Base-by-base conservation (phyloP, 2,888 invertebrate species). In the Argyresthia albistria region DNA sequence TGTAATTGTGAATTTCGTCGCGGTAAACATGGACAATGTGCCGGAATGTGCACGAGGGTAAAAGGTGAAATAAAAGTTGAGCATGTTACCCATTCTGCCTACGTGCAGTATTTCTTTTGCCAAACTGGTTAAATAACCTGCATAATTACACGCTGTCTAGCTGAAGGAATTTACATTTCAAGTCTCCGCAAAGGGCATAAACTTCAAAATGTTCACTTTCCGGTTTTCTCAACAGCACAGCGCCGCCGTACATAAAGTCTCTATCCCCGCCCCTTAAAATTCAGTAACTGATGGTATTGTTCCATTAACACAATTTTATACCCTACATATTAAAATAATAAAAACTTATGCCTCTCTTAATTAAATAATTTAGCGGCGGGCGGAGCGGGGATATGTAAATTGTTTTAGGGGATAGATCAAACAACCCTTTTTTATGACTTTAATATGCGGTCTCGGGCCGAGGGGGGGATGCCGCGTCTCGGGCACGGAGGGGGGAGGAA, bases 261-360 rank as follows among this genome's bases (percentile, higher is more conserved):
- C 11, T 12, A 35, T 50, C 25, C 16, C 10, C 7, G 35, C n/a
- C 51, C 15, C 25, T 14, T 73, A 68, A 74, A 76, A 74, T 73
- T 74, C 71, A 74, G 76, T 74, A 73, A 70, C 69, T 65, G 69
- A 66, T 69, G 69, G 69, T 77, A 73, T 73, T 74, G 86, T 78
- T 72, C 81, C 79, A 84, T 87, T 87, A 87, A 86, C 87, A 84
- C 86, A 84, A 81, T 87, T 87, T 87, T 82, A 87, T 78, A 77
- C 72, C 79, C 77, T 72, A 84, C 86, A 86, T 87, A 87, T 87
- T 87, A 84, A 88, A 88, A 88, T 88, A 88, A 88, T 88, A 88
- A 88, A 88, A 88, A 88, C 88, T 88, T 88, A 88, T 86, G 88
- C 84, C 88, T 84, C 88, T 82, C 88, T 88, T 88, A 88, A 88